Evolutionary conservation across 2,113 vertebrate genomes (phyloP).

Genomic region (Mionectes macconnelli): DNA sequence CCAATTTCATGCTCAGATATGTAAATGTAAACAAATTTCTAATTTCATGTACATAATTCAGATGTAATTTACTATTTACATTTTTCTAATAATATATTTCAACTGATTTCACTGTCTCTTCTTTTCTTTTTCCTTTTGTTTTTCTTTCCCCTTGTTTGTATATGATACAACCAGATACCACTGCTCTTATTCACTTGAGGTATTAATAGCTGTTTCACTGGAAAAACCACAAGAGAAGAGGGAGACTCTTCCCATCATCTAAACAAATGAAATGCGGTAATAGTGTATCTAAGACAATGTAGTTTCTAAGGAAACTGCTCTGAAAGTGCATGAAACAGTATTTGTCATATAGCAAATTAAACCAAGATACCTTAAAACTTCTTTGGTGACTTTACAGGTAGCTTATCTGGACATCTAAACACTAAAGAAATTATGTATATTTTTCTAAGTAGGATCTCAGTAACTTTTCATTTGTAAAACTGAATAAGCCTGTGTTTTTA

Average conservation of each 20-base stretch:
- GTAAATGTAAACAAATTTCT: not conserved
- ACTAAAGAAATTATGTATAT: not conserved
- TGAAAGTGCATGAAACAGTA: not conserved
- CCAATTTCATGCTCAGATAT: not conserved
- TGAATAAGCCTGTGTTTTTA: not conserved
- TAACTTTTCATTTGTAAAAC: not conserved
- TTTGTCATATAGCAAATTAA: not conserved
- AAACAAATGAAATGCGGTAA: not conserved
- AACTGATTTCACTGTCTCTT: not conserved
- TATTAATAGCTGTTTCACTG: not conserved
- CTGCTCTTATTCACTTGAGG: not conserved
- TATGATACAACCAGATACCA: not conserved
- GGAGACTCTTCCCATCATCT: not conserved
- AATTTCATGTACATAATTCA: not conserved
- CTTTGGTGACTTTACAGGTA: not conserved
- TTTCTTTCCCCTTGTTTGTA: not conserved
- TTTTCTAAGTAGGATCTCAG: not conserved
- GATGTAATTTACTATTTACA: not conserved
- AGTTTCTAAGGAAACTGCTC: not conserved
- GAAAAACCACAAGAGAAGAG: not conserved
- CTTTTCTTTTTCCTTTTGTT: not conserved
- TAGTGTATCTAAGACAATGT: not conserved
- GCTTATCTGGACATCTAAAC: not conserved
- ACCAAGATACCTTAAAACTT: not conserved
- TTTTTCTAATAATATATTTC: not conserved